phyloP scores from a whole-genome alignment of 37 sponge, comb jelly and placozoan genomes.

The Axinella damicornis region DNA sequence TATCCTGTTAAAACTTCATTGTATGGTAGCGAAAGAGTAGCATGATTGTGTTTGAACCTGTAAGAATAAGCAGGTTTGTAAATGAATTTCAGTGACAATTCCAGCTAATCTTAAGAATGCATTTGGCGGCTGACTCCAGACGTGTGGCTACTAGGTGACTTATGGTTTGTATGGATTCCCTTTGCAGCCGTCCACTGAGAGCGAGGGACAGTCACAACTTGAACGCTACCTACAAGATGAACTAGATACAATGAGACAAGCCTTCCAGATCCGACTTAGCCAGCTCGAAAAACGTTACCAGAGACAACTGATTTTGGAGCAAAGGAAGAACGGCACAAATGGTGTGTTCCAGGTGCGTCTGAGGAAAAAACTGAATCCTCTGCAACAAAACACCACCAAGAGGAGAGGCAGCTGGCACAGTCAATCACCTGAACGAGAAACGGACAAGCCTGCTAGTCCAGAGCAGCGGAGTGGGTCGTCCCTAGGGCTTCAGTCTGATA shows the following conservation, averaged over 20 bases:
- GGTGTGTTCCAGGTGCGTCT: not conserved
- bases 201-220: constrained; percentile 23
- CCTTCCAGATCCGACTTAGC: constrained; percentile 77
- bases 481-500: constrained; percentile 28
- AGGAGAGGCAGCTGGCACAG: constrained; percentile 65
- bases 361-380: not conserved
- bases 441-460: not conserved
- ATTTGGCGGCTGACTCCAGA: too few relatives aligned
- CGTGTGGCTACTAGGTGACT: too few relatives aligned
- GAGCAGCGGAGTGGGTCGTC: constrained; percentile 29
- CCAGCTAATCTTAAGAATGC: too few relatives aligned
- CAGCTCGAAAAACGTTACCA: constrained; percentile 80
- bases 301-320: constrained; percentile 36
- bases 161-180: not conserved
- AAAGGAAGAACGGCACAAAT: not conserved
- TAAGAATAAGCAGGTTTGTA: too few relatives aligned
- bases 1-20: too few relatives aligned
- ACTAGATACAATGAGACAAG: constrained; percentile 78
- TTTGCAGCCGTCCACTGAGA: constrained; percentile 10
- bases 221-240: constrained; percentile 72
- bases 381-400: constrained; percentile 3
- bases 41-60: too few relatives aligned
- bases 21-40: too few relatives aligned
- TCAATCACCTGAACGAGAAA: not conserved
- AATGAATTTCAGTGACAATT: too few relatives aligned